Conservation (phyloP, 92 coral and sea anemone species). For the Virgularia gustaviana region DNA sequence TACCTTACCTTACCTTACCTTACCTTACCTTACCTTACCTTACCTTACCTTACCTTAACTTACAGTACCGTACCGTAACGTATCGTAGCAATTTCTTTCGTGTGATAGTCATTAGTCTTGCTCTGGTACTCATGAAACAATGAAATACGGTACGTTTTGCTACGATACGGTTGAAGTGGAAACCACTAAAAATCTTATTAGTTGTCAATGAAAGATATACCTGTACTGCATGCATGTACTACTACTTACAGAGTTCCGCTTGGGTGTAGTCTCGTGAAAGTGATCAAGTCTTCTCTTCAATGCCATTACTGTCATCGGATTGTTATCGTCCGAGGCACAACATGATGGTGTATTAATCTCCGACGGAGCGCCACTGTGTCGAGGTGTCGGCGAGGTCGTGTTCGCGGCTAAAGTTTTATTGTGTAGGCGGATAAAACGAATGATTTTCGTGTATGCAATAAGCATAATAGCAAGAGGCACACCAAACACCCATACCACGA, state of each 20-base stretch:
- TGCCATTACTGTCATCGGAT: constrained; percentile 17
- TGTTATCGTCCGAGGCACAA: background rate
- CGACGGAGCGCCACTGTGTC: background rate
- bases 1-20: too few species aligned
- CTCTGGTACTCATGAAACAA: too few species aligned
- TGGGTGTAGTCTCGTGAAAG: background rate
- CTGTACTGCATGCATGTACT: too few species aligned
- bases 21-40: too few species aligned
- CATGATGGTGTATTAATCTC: background rate
- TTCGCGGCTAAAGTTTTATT: constrained; percentile 17
- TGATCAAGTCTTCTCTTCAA: constrained; percentile 1
- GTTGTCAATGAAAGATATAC: too few species aligned
- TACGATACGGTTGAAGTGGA: too few species aligned
- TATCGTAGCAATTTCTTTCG: too few species aligned
- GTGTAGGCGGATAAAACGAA: constrained; percentile 56
- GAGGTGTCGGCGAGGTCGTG: background rate
- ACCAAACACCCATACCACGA: constrained; percentile 51
- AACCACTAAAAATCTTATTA: too few species aligned
- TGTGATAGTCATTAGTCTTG: too few species aligned
- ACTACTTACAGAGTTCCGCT: background rate
- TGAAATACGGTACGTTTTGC: too few species aligned
- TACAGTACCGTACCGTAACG: too few species aligned
- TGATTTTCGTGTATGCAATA: constrained; percentile 50
- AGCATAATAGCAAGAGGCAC: constrained; percentile 65
- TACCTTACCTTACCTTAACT: too few species aligned